Base-by-base conservation (phyloP, 2,113 vertebrate genomes). In the Apodemus sylvaticus region DNA sequence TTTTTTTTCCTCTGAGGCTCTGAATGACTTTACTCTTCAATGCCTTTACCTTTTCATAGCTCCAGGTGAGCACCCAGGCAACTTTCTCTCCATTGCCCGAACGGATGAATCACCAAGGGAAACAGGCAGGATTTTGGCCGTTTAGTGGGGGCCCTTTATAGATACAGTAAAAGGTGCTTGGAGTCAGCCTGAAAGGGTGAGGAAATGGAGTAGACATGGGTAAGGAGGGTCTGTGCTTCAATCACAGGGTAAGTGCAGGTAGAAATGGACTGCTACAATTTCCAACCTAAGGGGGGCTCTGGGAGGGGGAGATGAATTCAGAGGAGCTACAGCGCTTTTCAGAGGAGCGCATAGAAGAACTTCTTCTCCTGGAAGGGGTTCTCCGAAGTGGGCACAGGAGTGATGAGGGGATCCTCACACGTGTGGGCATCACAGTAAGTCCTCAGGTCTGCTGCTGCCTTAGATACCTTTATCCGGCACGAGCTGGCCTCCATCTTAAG, bases 291-390 rank as follows among this genome's bases (percentile, higher is more conserved):
- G 86, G 48, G 78, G 68, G 81, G 86, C 64, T 53, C 71, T 26
- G 19, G 48, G 87, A 26, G 77, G 51, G 36, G 88, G 58, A 26
- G 88, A 16, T 71, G 68, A 58, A 8, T n/a, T 26, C 81, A 17
- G 29, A 42, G 42, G 42, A 19, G 73, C 68, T 42, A 10, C n/a
- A 6, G 78, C 5, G n/a, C n/a, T 16, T 89, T 94, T 99, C 98
- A 99, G 98, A 99, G 99, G 85, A 99, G 99, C 90, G 99, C 99
- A 62, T 99, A 99, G 98, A 99, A 99, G 98, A 99, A 99, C 62
- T 99, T 99, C 98, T 99, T 99, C 98, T 99, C 99, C 95, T 99
- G 98, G 98, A 99, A 99, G 0, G 99, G 99, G 98, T 99, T 99
- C 98, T 99, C 99, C 73, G 99, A 99, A 96, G 99, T 99, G 97